A percentile compares a stretch with the other conserved stretches of the same genome.
Conservation (phyloP, 2,888 invertebrate genomes). For the Nemotelus pantherinus region DNA sequence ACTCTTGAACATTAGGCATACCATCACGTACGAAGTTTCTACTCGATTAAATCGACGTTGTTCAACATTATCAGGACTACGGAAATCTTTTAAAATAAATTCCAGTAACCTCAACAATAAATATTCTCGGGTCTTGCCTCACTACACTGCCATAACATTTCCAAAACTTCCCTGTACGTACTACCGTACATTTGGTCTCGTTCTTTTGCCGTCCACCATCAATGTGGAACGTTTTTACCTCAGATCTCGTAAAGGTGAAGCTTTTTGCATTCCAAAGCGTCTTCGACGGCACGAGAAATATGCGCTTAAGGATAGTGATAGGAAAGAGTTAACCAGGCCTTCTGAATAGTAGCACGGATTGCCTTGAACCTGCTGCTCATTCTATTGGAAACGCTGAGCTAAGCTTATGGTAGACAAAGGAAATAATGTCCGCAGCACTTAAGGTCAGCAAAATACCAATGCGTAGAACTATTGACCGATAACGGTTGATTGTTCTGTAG, state of each 20-base stretch:
- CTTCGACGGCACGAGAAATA: constrained; percentile 34
- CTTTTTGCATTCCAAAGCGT: constrained; percentile 46
- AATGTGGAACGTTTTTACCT: constrained; percentile 19
- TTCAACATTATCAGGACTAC: too few species aligned
- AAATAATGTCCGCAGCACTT: constrained; percentile 49
- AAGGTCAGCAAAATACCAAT: constrained; percentile 44
- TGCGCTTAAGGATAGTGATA: constrained; percentile 28
- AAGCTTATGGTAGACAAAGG: not conserved
- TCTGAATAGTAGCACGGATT: constrained; percentile 16
- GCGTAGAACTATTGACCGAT: constrained; percentile 22
- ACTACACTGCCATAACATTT: constrained; percentile 30
- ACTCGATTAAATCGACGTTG: too few species aligned
- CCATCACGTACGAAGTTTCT: too few species aligned
- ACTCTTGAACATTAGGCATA: too few species aligned
- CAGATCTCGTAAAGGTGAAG: constrained; percentile 40
- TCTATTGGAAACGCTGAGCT: too few species aligned
- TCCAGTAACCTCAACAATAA: constrained; percentile 40
- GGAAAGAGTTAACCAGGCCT: constrained; percentile 16
- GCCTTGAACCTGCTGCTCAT: constrained; percentile 26
- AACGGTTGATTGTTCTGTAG: not conserved
- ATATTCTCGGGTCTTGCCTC: constrained; percentile 3
- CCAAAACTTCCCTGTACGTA: constrained; percentile 24
- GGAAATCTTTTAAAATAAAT: constrained; percentile 17
- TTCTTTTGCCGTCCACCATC: constrained; percentile 9
- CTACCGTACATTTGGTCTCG: not conserved